These are phyloP conservation scores for Catocala sponsa DNA, from an alignment of 2,888 invertebrate species.

Conservation along the genomic window DNA sequence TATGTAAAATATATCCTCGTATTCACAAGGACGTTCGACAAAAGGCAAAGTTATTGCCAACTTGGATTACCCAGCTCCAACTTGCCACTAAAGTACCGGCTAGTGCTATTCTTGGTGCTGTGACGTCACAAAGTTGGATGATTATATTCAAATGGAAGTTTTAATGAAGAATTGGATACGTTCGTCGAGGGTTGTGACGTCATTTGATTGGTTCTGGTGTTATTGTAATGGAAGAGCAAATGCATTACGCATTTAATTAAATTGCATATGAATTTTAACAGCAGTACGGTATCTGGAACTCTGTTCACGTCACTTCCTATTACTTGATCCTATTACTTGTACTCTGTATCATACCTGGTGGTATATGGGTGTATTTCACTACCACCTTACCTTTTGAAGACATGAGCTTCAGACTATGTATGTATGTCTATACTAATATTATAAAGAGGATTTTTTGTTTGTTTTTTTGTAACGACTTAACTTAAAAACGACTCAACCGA, in stretches of 20 bases:
- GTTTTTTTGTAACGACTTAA: no score
- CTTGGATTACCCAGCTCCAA: constrained; percentile 44
- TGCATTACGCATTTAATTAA: no score
- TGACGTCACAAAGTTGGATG: constrained; percentile 41
- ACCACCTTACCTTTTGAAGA: no score
- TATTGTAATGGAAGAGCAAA: background rate
- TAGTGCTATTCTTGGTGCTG: constrained; percentile 41
- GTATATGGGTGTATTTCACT: no score
- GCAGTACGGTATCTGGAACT: no score
- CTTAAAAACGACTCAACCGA: no score
- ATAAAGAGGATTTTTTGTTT: no score
- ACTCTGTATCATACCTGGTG: no score
- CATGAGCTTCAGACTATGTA: background rate
- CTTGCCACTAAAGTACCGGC: constrained; percentile 29
- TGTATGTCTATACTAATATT: background rate
- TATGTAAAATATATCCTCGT: constrained; percentile 45
- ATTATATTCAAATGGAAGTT: constrained; percentile 44
- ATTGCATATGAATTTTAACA: no score
- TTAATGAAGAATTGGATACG: constrained; percentile 35
- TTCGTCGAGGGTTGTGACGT: constrained; percentile 15
- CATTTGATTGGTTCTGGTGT: background rate
- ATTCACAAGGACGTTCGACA: constrained; percentile 45
- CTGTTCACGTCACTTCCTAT: no score
- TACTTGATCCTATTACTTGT: no score
- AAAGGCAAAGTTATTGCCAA: constrained; percentile 42